Conservation (phyloP, 2,888 invertebrate genomes). For the Cosmia trapezina region DNA sequence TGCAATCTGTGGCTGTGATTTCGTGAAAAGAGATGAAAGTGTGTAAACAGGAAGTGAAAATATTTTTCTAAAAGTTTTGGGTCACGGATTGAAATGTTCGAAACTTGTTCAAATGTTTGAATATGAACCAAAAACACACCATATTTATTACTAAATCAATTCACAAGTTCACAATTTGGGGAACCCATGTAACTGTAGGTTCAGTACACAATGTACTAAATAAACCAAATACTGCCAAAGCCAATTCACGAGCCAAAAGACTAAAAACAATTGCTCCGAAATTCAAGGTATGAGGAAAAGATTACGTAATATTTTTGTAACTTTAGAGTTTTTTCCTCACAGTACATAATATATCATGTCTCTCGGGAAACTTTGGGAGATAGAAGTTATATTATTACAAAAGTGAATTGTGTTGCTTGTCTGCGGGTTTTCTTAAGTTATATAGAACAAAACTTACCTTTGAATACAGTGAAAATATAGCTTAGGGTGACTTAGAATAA, state of each 20-base stretch:
- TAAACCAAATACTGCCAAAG: neutral
- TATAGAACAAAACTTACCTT: conserved; percentile 17
- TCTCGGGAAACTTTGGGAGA: conserved; percentile 32
- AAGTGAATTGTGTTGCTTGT: conserved; percentile 47
- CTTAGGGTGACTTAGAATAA: neutral
- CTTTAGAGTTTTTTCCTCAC: conserved; percentile 38
- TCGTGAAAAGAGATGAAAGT: no score
- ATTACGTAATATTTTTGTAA: conserved; percentile 33
- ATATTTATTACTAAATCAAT: neutral
- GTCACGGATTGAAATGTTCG: no score
- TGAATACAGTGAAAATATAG: conserved; percentile 23
- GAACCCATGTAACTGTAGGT: neutral
- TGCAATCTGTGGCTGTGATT: no score
- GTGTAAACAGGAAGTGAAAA: no score
- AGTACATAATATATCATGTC: conserved; percentile 29
- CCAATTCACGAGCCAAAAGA: neutral
- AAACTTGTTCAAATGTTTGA: no score
- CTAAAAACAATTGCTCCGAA: conserved; percentile 23
- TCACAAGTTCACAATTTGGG: neutral
- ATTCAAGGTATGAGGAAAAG: conserved; percentile 25
- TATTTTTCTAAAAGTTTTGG: no score
- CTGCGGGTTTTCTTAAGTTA: conserved; percentile 8
- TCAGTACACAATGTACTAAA: no score
- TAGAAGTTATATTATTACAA: conserved; percentile 46
- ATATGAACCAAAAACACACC: no score